These are phyloP conservation scores for Pseudachorutes palmiensis DNA, from an alignment of 1,140 invertebrate species.

Conservation along the genomic window DNA sequence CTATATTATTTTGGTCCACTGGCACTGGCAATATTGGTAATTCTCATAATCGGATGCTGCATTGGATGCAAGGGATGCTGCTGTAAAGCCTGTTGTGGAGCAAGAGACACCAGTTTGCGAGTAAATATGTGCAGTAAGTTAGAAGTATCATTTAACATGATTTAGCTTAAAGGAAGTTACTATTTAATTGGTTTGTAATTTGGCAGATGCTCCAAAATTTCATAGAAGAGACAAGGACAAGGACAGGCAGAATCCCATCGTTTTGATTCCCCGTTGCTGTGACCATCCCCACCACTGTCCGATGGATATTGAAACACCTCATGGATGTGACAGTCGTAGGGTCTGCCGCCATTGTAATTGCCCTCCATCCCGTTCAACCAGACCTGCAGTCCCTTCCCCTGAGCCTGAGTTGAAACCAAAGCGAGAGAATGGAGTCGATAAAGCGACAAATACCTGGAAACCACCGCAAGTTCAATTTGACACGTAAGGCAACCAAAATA, in stretches of 20 bases:
- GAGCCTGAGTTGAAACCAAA: not conserved
- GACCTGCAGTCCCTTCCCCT: not conserved
- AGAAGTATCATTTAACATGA: no score
- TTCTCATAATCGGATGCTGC: not conserved
- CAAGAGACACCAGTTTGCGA: not conserved
- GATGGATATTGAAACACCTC: not conserved
- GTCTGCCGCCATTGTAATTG: not conserved
- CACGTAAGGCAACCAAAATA: not conserved
- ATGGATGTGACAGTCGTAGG: not conserved
- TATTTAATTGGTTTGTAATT: no score
- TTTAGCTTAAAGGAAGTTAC: no score
- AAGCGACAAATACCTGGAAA: not conserved
- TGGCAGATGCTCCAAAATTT: no score
- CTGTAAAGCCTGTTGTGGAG: conserved; percentile 2
- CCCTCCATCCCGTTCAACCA: not conserved
- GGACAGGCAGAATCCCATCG: no score
- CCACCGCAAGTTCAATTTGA: not conserved
- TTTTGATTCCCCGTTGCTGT: not conserved
- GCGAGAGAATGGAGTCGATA: not conserved
- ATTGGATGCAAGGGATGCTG: not conserved
- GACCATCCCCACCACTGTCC: not conserved
- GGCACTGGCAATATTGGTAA: not conserved
- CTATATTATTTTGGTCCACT: not conserved
- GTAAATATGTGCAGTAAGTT: not conserved
- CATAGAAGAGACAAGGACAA: no score